Base-by-base conservation (phyloP, 2,797 vertebrate genomes). In the Poecilia gillii region DNA sequence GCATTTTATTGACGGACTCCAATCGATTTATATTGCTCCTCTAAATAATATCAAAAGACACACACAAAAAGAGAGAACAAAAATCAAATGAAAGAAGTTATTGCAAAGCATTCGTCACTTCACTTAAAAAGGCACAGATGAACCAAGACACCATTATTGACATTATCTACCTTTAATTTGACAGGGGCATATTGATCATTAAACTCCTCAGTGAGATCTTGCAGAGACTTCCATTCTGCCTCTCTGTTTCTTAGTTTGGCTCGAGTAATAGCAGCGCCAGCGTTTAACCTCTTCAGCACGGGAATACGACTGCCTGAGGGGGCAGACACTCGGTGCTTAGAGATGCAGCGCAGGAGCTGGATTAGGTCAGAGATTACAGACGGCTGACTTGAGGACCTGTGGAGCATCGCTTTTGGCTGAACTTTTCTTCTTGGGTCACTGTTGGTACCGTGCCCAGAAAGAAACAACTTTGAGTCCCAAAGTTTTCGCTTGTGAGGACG, bases 171-270 rank as follows among this genome's bases (percentile, higher is more conserved):
- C 96, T 96, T 87, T 70, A 83, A 80, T 87, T 76, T 93, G 71
- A 96, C 77, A 80, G 94, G 86, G 41, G 74, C 85, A 85, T 95
- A 96, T 78, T 96, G 89, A 87, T 96, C 95, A 85, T 95, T 90
- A 93, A 96, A 96, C 75, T 95, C 94, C 81, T 95, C 94, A 73
- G 95, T 85, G 45, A 96, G 90, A 31, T 96, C 93, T 73, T 92
- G 89, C n/a, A 96, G 80, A 83, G 81, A 93, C 82, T 89, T 94
- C 92, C 78, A 89, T 33, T 91, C 83, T 78, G 78, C 73, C 47
- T 87, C 83, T 84, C 41, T 85, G 74, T 68, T 62, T 71, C 83
- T 91, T 59, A 2, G 79, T 47, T 81, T 91, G 13, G 73, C 79
- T 77, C 14, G 76, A 4, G 41, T 71, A 53, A 74, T 77, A 7